Percentiles rank a stretch among this genome's conserved stretches.
Evolutionary conservation across 2,113 vertebrate genomes (phyloP).

Genomic region (Fukomys damarensis): DNA sequence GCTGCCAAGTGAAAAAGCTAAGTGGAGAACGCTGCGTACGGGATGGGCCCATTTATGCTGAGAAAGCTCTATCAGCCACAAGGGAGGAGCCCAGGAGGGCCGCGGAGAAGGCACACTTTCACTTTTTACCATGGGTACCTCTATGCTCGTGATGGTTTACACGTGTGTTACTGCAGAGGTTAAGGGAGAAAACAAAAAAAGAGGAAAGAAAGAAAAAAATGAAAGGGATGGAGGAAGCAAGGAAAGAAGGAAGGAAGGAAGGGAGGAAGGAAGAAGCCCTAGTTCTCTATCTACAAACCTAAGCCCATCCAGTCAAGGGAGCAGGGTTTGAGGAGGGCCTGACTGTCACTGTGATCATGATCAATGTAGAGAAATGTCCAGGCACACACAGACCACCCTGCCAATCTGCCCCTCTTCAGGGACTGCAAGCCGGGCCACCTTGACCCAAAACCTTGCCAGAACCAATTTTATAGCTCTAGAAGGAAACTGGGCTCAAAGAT

Average conservation of each 20-base stretch:
- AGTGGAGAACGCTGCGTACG: not conserved
- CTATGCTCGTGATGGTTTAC: not conserved
- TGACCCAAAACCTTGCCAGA: not conserved
- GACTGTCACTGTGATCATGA: not conserved
- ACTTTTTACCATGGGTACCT: not conserved
- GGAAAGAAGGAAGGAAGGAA: not conserved
- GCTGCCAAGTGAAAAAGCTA: slow-evolving; percentile 47
- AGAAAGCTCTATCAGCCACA: not conserved
- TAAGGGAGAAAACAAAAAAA: not conserved
- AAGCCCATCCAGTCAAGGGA: not conserved
- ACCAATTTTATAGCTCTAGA: not conserved
- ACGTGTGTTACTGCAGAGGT: not conserved
- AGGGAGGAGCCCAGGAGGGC: not conserved
- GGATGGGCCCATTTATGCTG: slow-evolving; percentile 15
- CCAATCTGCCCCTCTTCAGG: not conserved
- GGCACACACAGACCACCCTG: fast-evolving
- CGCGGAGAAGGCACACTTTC: not conserved
- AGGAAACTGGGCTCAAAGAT: not conserved
- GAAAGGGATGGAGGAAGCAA: not conserved
- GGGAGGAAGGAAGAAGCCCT: not conserved
- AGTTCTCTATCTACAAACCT: not conserved
- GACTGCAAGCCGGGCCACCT: not conserved
- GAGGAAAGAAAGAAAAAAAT: not conserved
- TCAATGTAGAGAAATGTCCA: not conserved
- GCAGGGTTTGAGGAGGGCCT: not conserved